Conservation (phyloP, 2,888 invertebrate genomes). For the Trilocha varians region DNA sequence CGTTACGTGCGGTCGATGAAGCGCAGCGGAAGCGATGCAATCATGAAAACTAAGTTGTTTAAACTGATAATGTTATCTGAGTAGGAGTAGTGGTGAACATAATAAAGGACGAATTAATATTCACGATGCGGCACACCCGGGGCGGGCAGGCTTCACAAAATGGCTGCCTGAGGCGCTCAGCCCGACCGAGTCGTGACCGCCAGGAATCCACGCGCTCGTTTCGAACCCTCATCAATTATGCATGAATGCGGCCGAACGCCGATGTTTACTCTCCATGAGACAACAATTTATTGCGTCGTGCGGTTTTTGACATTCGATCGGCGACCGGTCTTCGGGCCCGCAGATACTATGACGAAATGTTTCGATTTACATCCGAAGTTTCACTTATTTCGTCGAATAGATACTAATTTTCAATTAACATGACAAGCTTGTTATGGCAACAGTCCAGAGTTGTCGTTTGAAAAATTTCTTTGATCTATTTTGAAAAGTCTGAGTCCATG, state of each 20-base stretch:
- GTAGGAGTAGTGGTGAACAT: slow-evolving; percentile 29
- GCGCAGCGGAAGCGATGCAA: slow-evolving; percentile 40
- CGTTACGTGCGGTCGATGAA: slow-evolving; percentile 39
- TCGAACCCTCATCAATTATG: slow-evolving; percentile 69
- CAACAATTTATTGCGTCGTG: slow-evolving; percentile 69
- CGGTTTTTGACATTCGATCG: slow-evolving; percentile 67
- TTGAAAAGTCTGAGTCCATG: background rate
- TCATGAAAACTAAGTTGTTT: slow-evolving; percentile 19
- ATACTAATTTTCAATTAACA: background rate
- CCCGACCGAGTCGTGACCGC: slow-evolving; percentile 61
- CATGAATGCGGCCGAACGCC: slow-evolving; percentile 68
- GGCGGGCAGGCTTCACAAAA: slow-evolving; percentile 62
- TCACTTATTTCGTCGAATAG: slow-evolving; percentile 8
- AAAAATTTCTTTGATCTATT: slow-evolving; percentile 1
- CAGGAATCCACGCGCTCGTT: slow-evolving; percentile 65
- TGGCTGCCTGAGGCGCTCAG: slow-evolving; percentile 61
- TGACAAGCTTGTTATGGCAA: background rate
- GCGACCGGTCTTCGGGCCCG: slow-evolving; percentile 34
- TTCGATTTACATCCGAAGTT: slow-evolving; percentile 29
- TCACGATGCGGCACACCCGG: slow-evolving; percentile 48
- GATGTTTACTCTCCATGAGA: slow-evolving; percentile 69
- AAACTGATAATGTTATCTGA: slow-evolving; percentile 34
- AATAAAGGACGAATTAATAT: slow-evolving; percentile 56
- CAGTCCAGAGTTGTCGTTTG: background rate
- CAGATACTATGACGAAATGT: slow-evolving; percentile 42